Conservation (phyloP, 2,888 invertebrate genomes). For the Chymomyza amoena region DNA sequence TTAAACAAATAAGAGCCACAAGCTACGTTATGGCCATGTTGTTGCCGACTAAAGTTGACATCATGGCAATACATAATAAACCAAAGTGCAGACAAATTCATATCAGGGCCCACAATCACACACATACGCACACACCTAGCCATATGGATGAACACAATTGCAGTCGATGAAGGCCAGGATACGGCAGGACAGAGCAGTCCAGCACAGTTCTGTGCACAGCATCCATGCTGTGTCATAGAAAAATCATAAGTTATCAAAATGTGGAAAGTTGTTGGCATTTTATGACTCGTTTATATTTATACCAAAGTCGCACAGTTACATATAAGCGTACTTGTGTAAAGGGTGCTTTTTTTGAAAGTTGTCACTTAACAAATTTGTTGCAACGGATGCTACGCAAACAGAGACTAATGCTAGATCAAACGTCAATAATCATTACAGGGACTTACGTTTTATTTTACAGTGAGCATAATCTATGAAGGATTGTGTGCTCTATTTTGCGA, state of each 20-base stretch:
- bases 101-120: conserved; percentile 12
- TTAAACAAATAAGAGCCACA: conserved; percentile 15
- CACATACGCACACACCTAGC: background rate
- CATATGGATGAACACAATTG: conserved; percentile 29
- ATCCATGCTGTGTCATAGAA: background rate
- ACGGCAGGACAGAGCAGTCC: no score
- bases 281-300: conserved; percentile 25
- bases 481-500: no score
- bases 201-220: background rate
- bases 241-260: conserved; percentile 46
- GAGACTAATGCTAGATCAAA: no score
- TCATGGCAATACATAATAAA: conserved; percentile 20
- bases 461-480: no score
- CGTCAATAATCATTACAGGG: no score
- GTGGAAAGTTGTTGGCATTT: conserved; percentile 31
- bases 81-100: conserved; percentile 23
- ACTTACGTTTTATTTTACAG: no score
- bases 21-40: conserved; percentile 7
- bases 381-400: no score
- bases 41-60: conserved; percentile 8
- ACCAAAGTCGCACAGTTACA: conserved; percentile 6
- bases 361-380: no score
- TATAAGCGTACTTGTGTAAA: no score
- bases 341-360: no score
- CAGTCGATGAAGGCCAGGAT: conserved; percentile 22